phyloP scores from a whole-genome alignment of 2,797 vertebrate species.

The Myotis pilosus region DNA sequence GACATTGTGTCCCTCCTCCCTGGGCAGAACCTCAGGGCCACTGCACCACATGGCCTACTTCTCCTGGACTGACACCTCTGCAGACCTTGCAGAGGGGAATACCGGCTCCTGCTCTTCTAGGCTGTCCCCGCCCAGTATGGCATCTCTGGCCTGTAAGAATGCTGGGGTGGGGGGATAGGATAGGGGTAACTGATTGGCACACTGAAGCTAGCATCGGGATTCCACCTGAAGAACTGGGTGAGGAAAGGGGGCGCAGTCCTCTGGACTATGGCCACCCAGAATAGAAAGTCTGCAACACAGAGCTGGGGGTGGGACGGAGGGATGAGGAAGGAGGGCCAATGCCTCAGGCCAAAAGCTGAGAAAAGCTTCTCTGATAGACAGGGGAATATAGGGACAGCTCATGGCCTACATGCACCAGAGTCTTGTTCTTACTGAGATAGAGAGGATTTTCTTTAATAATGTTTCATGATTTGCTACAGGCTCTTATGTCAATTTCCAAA shows the following conservation, averaged over 20 bases:
- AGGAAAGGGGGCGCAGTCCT: accelerated
- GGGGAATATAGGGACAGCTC: too few relatives aligned
- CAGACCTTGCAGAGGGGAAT: neutral
- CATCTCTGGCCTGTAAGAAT: neutral
- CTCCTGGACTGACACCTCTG: neutral
- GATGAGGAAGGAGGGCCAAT: neutral
- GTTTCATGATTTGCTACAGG: neutral
- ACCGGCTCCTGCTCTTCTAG: neutral
- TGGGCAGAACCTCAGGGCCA: neutral
- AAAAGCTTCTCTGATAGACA: neutral
- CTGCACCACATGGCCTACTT: neutral
- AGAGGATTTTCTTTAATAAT: neutral
- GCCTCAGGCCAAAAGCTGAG: too few relatives aligned
- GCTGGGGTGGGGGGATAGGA: neutral
- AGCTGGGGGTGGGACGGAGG: neutral
- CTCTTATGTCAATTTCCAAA: neutral
- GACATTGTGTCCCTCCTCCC: neutral
- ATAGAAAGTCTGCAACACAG: neutral
- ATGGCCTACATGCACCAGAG: neutral
- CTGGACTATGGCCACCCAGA: neutral
- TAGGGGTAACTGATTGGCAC: neutral
- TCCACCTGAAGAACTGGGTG: too few relatives aligned
- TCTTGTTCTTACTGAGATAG: neutral
- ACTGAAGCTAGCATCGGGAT: neutral
- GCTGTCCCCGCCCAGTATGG: neutral